Percentiles rank a stretch among this genome's conserved stretches.
These are phyloP conservation scores for Cryptosula pallasiana DNA, from an alignment of 2,888 invertebrate species.

Conservation along the genomic window DNA sequence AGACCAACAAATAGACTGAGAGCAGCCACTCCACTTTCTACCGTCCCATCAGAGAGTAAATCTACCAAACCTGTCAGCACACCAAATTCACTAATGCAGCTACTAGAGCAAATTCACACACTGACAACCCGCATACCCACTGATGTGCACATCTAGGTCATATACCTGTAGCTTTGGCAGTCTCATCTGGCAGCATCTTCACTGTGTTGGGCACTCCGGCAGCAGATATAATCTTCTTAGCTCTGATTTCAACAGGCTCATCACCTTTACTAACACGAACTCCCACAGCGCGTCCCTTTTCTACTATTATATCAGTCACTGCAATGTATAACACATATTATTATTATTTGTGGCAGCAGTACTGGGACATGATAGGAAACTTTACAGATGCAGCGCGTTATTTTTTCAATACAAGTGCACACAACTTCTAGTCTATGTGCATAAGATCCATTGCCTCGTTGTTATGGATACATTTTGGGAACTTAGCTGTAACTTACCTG, in stretches of 20 bases:
- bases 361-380: too few relatives aligned
- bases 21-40: constrained; percentile 39
- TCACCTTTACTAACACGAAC: constrained; percentile 36
- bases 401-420: too few relatives aligned
- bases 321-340: background rate
- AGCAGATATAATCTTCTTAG: constrained; percentile 45
- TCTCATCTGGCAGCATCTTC: constrained; percentile 39
- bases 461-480: too few relatives aligned
- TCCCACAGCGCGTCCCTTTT: constrained; percentile 33
- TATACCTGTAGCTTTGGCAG: constrained; percentile 43
- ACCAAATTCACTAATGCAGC: too few relatives aligned
- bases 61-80: constrained; percentile 35
- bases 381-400: too few relatives aligned
- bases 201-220: constrained; percentile 47
- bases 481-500: too few relatives aligned
- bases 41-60: constrained; percentile 32
- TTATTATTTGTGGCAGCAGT: too few relatives aligned
- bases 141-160: too few relatives aligned
- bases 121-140: too few relatives aligned
- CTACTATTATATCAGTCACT: constrained; percentile 12
- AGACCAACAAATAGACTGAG: constrained; percentile 47
- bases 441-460: too few relatives aligned
- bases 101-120: too few relatives aligned
- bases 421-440: too few relatives aligned
- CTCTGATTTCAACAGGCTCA: constrained; percentile 37